Conservation (phyloP, 2,888 invertebrate genomes). For the Apantesis nais region DNA sequence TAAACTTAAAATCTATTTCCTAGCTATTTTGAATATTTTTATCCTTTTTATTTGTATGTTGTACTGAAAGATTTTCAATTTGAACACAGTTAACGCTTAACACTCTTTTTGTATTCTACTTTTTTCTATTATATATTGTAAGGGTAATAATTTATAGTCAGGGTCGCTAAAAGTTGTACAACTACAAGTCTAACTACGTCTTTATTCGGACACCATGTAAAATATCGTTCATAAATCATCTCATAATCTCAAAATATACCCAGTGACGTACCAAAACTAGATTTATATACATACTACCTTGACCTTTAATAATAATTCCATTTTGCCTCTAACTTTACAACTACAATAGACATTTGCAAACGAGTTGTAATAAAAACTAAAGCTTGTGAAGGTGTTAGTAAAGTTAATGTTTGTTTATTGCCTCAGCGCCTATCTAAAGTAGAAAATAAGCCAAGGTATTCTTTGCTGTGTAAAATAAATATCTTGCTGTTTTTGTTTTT, state of each 20-base stretch:
- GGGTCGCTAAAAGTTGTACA: too few species aligned
- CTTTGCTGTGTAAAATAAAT: conserved; percentile 22
- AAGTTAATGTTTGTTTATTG: conserved; percentile 52
- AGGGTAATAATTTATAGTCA: too few species aligned
- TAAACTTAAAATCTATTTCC: neutral
- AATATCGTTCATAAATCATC: neutral
- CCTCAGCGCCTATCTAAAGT: conserved; percentile 31
- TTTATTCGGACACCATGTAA: too few species aligned
- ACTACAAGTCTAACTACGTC: too few species aligned
- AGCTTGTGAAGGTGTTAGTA: conserved; percentile 11
- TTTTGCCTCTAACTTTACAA: neutral
- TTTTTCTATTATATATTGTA: neutral
- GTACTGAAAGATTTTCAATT: neutral
- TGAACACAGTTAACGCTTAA: neutral
- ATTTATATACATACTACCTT: neutral
- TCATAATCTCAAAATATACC: neutral
- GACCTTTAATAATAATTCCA: neutral
- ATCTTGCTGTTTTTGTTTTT: conserved; percentile 14
- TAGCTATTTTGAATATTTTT: neutral
- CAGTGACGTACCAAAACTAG: neutral
- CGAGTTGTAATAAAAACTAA: conserved; percentile 26
- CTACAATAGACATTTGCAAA: neutral
- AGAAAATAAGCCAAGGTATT: conserved; percentile 35
- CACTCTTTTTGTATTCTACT: neutral
- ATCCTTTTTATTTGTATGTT: too few species aligned